Conservation (phyloP, 2,797 vertebrate genomes). For the Otolemur crassicaudatus region DNA sequence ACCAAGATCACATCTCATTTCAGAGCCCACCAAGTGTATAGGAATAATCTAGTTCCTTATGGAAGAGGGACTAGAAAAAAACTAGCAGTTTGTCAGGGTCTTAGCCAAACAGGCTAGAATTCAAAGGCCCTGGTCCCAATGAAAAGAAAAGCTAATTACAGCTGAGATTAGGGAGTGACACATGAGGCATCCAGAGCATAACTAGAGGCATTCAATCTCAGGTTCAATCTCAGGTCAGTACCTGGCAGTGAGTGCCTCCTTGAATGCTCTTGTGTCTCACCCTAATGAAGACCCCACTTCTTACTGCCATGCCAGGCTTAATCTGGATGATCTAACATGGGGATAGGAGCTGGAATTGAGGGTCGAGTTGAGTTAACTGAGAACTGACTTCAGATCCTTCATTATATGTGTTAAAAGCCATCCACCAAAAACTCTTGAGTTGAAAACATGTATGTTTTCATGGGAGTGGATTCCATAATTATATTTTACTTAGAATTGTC, state of each 20-base stretch:
- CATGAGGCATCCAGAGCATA: neutral
- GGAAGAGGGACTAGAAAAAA: constrained; percentile 17
- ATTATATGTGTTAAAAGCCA: constrained; percentile 45
- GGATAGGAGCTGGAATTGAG: accelerated
- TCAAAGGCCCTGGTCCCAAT: neutral
- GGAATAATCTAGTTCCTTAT: constrained; percentile 31
- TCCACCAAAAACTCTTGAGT: neutral
- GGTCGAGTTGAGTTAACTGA: neutral
- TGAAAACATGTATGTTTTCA: constrained; percentile 5
- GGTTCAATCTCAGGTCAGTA: neutral
- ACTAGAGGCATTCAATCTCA: neutral
- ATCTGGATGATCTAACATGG: neutral
- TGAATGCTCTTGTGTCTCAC: neutral
- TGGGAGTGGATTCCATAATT: constrained; percentile 45
- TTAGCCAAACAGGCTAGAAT: neutral
- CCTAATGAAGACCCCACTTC: neutral
- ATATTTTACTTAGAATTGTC: constrained; percentile 56
- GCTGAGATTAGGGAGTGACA: neutral
- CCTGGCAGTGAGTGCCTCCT: neutral
- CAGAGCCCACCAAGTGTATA: neutral
- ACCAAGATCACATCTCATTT: neutral
- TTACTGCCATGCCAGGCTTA: neutral
- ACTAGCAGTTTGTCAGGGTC: neutral
- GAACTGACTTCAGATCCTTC: constrained; percentile 41
- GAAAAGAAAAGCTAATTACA: neutral